phyloP scores from a whole-genome alignment of 2,797 vertebrate genomes.

The Phoeniculus purpureus region DNA sequence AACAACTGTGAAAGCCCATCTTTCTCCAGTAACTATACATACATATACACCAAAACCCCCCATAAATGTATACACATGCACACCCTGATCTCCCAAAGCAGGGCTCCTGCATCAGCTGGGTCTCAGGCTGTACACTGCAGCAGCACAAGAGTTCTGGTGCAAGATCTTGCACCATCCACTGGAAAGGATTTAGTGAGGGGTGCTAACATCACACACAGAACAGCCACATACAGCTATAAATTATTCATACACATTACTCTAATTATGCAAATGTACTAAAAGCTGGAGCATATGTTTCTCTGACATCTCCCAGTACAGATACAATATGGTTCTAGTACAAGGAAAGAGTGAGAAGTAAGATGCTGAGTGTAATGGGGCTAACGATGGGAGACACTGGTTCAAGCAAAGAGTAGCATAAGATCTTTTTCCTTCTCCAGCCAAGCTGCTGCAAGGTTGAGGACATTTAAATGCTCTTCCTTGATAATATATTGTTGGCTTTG shows the following conservation, averaged over 20 bases:
- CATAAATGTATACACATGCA: not conserved
- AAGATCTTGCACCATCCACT: slow-evolving; percentile 48
- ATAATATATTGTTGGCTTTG: slow-evolving; percentile 41
- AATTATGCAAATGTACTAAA: slow-evolving; percentile 85
- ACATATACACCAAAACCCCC: not conserved
- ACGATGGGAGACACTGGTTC: not conserved
- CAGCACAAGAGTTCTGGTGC: slow-evolving; percentile 22
- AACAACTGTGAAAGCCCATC: not conserved
- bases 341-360: slow-evolving; percentile 14
- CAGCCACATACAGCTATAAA: slow-evolving; percentile 76
- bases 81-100: not conserved
- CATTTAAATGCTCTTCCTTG: slow-evolving; percentile 20
- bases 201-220: slow-evolving; percentile 53
- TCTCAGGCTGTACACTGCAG: not conserved
- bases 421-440: not conserved
- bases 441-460: not conserved
- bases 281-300: slow-evolving; percentile 83
- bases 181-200: slow-evolving; percentile 51
- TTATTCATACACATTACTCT: slow-evolving; percentile 88
- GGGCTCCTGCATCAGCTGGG: not conserved
- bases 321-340: slow-evolving; percentile 69
- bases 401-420: not conserved
- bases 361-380: not conserved
- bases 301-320: slow-evolving; percentile 73
- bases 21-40: not conserved